Evolutionary conservation across 2,797 vertebrate species (phyloP).

Genomic region (Crocidura indochinensis): DNA sequence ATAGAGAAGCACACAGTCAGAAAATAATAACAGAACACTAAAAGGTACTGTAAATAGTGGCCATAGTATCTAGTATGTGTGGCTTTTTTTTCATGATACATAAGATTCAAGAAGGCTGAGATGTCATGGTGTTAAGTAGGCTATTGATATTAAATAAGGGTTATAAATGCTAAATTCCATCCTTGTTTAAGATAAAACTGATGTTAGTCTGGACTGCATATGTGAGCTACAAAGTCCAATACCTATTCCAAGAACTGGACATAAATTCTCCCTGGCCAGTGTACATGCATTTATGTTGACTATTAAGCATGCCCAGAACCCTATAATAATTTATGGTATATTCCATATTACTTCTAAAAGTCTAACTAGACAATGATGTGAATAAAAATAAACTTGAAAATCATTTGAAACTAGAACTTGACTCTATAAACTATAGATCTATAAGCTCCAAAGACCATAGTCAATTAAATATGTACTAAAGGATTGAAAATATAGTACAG

Average conservation of each 20-base stretch:
- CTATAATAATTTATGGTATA: no score
- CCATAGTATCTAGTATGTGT: neutral
- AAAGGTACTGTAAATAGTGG: neutral
- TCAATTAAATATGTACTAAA: conserved; percentile 12
- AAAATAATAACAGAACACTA: neutral
- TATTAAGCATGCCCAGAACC: neutral
- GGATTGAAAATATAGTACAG: no score
- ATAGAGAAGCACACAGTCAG: rapidly evolving
- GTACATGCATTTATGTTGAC: neutral
- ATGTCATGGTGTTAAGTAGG: neutral
- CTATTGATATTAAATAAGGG: neutral
- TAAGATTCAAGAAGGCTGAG: neutral
- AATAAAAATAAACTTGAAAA: neutral
- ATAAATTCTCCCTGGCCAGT: neutral
- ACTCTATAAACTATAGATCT: neutral
- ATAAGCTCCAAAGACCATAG: conserved; percentile 16
- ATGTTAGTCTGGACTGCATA: conserved; percentile 31
- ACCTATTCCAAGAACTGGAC: neutral
- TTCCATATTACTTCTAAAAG: neutral
- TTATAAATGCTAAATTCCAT: neutral
- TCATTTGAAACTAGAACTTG: neutral
- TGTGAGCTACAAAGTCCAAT: neutral
- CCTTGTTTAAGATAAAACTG: neutral
- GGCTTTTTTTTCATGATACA: neutral
- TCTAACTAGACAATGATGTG: neutral